Base-by-base conservation (phyloP, 2,888 invertebrate species). In the Pseudococcus jackbeardsleyi region DNA sequence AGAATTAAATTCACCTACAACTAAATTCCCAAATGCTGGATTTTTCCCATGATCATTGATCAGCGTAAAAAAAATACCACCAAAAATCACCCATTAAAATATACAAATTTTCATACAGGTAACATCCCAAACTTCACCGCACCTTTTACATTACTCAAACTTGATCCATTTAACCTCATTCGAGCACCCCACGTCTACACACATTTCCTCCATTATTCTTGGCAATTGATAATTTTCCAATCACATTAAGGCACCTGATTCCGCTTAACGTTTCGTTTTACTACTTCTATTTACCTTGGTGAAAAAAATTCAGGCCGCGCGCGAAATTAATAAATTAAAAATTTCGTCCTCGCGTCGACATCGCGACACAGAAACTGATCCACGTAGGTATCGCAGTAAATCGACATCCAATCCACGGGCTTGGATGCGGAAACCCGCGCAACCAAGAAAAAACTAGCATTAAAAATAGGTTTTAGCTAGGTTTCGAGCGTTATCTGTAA, bases 401-500 rank as follows among this genome's bases (percentile, higher is more conserved):
- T 22, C 59, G 59, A 59, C 59, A 64, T 19, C 17, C 50, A 64
- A 59, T 59, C 12, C 50, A 15, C 50, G 0, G 5, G 12, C 64
- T 33, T 33, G 26, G 3, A 1, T 33, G 26, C 26, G 26, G 26
- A 64, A 22, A 22, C 64, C 7, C 8, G 22, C 64, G 19, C 22
- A 64, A 22, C 26, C 6, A 64, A 19, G 19, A 64, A 46, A 48
- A 84, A 42, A 46, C 46, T 46, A 46, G n/a, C 42, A 84, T 84
- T 46, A 48, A 48, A 22, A 48, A 84, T 79, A 79, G 42, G 42
- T 84, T 84, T 84, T 48, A 42, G 42, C 84, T 84, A 46, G 22
- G 42, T 84, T 22, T 64, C 64, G 48, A 84, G 19, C 84, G 48
- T 48, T 48, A 84, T 84, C n/a, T 84, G 84, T 48, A 84, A 84